phyloP scores from a whole-genome alignment of 2,797 vertebrate species.

The Muraenolepis orangiensis region DNA sequence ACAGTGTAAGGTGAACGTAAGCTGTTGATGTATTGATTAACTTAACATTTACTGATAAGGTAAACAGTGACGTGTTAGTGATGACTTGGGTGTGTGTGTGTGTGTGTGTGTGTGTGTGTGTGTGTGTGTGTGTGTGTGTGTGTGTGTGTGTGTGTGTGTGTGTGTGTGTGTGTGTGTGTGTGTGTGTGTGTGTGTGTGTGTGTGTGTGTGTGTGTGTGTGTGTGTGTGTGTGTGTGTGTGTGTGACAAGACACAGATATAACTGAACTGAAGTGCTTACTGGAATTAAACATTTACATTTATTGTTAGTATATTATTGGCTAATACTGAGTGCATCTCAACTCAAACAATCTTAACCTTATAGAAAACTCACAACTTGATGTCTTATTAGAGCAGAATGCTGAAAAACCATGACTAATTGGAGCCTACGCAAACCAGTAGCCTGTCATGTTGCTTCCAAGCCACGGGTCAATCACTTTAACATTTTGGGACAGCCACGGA shows the following conservation, averaged over 20 bases:
- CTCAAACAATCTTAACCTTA: background rate
- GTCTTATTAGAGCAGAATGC: background rate
- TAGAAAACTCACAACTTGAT: background rate
- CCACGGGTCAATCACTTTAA: constrained; percentile 19
- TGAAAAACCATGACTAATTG: background rate
- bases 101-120: too few species aligned
- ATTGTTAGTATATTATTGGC: background rate
- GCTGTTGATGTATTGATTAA: background rate
- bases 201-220: background rate
- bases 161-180: background rate
- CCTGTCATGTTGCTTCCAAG: constrained; percentile 25
- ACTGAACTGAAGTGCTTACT: background rate
- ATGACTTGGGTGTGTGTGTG: background rate
- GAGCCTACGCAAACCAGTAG: background rate
- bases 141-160: background rate
- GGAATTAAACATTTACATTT: background rate
- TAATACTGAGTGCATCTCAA: background rate
- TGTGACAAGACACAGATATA: too few species aligned
- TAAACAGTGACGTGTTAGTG: background rate
- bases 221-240: background rate
- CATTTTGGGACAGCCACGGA: constrained; percentile 36
- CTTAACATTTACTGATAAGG: background rate
- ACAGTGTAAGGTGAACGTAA: background rate
- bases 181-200: background rate
- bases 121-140: background rate